Evolutionary conservation across 2,888 invertebrate genomes (phyloP).

Genomic region (Orchestes rusci): DNA sequence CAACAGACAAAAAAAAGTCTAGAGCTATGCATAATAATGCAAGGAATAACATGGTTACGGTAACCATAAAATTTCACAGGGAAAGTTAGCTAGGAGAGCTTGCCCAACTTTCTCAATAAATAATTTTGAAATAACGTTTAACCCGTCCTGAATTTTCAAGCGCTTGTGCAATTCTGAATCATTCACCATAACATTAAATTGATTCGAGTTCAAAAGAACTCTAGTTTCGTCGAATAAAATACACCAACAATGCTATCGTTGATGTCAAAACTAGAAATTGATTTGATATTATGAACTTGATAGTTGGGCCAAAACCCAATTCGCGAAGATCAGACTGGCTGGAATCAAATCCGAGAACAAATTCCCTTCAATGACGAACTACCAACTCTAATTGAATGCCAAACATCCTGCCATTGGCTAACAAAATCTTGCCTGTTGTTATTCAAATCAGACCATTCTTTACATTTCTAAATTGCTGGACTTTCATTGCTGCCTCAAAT

Average conservation of each 20-base stretch:
- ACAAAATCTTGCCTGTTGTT: conserved; percentile 18
- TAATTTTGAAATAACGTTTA: conserved; percentile 19
- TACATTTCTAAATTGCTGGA: conserved; percentile 4
- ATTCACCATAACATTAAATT: conserved; percentile 19
- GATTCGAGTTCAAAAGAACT: too few species aligned
- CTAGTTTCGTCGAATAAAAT: too few species aligned
- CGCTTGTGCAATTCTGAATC: too few species aligned
- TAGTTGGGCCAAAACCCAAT: too few species aligned
- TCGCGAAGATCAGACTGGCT: too few species aligned
- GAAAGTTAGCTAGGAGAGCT: conserved; percentile 8
- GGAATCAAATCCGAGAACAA: conserved; percentile 37
- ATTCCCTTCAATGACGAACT: conserved; percentile 38
- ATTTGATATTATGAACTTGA: too few species aligned
- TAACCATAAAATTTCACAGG: conserved; percentile 6
- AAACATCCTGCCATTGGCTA: conserved; percentile 33
- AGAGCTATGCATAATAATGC: conserved; percentile 5
- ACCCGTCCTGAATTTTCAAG: conserved; percentile 10
- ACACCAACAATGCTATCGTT: too few species aligned
- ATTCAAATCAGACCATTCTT: conserved; percentile 7
- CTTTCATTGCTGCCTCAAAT: neutral
- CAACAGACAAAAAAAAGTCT: conserved; percentile 3
- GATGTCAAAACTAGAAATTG: too few species aligned
- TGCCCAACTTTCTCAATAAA: conserved; percentile 9
- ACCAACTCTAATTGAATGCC: conserved; percentile 41
- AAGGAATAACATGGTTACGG: conserved; percentile 6